Conservation (phyloP, 2,113 vertebrate species). For the Oplegnathus fasciatus region DNA sequence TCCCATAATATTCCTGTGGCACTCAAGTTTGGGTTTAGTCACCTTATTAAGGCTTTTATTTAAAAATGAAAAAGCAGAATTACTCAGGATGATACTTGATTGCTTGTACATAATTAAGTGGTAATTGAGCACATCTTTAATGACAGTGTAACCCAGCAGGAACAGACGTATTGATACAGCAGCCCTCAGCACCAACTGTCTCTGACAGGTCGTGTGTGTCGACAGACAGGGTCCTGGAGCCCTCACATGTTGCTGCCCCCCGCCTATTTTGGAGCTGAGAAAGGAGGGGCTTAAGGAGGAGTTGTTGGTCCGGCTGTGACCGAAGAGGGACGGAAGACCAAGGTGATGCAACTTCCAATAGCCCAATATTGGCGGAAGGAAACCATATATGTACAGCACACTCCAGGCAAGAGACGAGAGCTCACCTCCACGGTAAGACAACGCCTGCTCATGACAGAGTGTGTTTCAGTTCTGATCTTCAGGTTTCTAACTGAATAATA, state of each 20-base stretch:
- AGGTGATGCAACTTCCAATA: constrained; percentile 66
- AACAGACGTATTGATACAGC: neutral
- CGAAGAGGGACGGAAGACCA: neutral
- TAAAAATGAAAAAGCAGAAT: neutral
- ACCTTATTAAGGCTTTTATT: neutral
- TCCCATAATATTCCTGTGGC: neutral
- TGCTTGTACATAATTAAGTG: neutral
- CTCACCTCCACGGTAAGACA: constrained; percentile 44
- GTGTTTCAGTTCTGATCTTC: neutral
- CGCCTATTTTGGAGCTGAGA: constrained; percentile 2
- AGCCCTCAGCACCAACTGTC: neutral
- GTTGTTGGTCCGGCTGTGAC: neutral
- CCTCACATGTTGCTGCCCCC: constrained; percentile 20
- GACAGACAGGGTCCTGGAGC: no score
- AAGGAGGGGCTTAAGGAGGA: constrained; percentile 56
- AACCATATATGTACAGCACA: neutral
- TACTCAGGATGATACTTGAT: neutral
- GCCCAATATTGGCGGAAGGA: neutral
- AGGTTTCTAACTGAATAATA: neutral
- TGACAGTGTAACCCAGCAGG: neutral
- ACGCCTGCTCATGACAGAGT: no score
- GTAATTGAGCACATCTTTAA: neutral
- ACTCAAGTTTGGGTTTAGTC: neutral
- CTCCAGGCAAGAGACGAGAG: no score
- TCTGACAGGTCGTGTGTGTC: neutral